phyloP scores from a whole-genome alignment of 2,888 invertebrate genomes.

The Phragmatobia fuliginosa region DNA sequence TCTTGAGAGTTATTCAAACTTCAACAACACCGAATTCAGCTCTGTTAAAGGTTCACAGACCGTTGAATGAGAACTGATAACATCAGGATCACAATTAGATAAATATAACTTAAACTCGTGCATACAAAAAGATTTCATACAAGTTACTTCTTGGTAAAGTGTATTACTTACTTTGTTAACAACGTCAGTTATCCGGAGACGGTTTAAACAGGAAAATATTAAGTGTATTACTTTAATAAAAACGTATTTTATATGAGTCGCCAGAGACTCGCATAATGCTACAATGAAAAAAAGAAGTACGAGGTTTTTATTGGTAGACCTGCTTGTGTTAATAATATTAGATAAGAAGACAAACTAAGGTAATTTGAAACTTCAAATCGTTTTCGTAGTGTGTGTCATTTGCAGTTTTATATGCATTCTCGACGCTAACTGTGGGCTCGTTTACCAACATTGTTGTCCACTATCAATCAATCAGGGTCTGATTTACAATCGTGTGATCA shows the following conservation, averaged over 20 bases:
- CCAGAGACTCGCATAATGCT: neutral
- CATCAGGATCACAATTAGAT: neutral
- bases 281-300: neutral
- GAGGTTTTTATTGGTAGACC: neutral
- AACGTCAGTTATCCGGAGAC: neutral
- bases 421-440: no score
- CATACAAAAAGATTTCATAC: neutral
- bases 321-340: neutral
- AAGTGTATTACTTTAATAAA: neutral
- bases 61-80: conserved; percentile 1
- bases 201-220: neutral
- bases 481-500: no score
- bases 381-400: neutral
- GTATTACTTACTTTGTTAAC: neutral
- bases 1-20: neutral
- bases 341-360: neutral
- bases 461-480: no score
- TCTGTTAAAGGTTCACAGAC: neutral
- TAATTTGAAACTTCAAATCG: neutral
- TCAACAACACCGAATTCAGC: neutral
- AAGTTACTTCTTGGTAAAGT: neutral
- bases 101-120: neutral
- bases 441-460: no score
- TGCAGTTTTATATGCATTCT: no score
- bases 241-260: neutral